A percentile compares a stretch with the other conserved stretches of the same genome.
These are phyloP conservation scores for Argynnis bischoffii DNA, from an alignment of 2,888 invertebrate species.

Conservation along the genomic window DNA sequence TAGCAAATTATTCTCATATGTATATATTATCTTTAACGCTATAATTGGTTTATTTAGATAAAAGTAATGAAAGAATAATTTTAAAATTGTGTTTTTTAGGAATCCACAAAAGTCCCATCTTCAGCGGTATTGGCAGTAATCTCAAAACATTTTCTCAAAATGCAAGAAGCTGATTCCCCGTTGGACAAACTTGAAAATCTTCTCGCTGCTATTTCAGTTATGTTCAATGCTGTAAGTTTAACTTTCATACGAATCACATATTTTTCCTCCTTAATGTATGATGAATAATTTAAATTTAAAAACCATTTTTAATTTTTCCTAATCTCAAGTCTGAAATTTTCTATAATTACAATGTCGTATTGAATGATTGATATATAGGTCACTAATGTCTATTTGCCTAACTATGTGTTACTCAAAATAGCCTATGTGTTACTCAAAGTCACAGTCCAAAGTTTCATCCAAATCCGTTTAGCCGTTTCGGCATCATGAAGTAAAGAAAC, in stretches of 20 bases:
- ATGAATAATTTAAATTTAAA: no score
- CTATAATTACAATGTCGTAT: no score
- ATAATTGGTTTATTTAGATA: no score
- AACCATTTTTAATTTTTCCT: no score
- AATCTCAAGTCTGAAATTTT: no score
- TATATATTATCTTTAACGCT: no score
- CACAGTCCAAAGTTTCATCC: neutral
- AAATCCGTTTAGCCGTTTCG: no score
- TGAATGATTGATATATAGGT: no score
- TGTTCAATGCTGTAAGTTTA: slow-evolving; percentile 89
- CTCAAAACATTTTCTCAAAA: slow-evolving; percentile 88
- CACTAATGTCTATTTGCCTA: no score
- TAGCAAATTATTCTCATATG: no score
- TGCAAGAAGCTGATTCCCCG: slow-evolving; percentile 96
- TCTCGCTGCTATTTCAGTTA: slow-evolving; percentile 92
- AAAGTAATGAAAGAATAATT: neutral
- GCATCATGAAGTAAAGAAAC: no score
- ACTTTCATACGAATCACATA: neutral
- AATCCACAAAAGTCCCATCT: slow-evolving; percentile 89
- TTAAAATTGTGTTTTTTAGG: slow-evolving; percentile 54
- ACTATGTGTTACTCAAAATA: neutral
- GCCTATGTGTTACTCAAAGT: neutral
- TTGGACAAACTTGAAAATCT: slow-evolving; percentile 96
- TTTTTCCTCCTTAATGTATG: no score
- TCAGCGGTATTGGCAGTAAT: slow-evolving; percentile 89